Evolutionary conservation across 2,113 vertebrate species (phyloP).

Genomic region (Sminthopsis crassicaudata): DNA sequence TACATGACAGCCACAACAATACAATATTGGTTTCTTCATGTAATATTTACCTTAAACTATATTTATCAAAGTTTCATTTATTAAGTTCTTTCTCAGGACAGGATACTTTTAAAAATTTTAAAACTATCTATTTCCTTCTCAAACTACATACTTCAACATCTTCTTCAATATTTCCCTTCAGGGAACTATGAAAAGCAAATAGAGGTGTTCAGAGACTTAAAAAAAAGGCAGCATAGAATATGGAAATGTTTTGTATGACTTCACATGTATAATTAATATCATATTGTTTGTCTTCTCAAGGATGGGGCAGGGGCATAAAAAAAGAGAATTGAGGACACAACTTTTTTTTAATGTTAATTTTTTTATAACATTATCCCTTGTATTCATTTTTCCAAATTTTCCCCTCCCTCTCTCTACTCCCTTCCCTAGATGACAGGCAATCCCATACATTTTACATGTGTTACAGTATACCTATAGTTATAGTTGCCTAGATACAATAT

Average conservation of each 20-base stretch:
- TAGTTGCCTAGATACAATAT: no score
- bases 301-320: not conserved
- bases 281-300: not conserved
- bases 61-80: not conserved
- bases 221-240: not conserved
- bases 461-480: no score
- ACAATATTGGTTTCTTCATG: not conserved
- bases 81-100: not conserved
- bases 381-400: no score
- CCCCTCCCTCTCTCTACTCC: no score
- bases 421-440: no score
- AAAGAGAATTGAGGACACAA: not conserved
- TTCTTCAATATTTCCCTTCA: not conserved
- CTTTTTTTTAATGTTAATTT: not conserved
- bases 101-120: not conserved
- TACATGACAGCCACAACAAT: no score
- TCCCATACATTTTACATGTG: no score
- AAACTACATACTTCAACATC: not conserved
- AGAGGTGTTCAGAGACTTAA: not conserved
- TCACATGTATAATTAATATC: not conserved
- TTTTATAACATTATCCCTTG: no score
- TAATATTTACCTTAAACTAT: not conserved
- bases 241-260: conserved; percentile 3
- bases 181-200: not conserved
- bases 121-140: not conserved